Evolutionary conservation across 1,140 invertebrate genomes (phyloP).

Genomic region (Gonioctena quinquepunctata): DNA sequence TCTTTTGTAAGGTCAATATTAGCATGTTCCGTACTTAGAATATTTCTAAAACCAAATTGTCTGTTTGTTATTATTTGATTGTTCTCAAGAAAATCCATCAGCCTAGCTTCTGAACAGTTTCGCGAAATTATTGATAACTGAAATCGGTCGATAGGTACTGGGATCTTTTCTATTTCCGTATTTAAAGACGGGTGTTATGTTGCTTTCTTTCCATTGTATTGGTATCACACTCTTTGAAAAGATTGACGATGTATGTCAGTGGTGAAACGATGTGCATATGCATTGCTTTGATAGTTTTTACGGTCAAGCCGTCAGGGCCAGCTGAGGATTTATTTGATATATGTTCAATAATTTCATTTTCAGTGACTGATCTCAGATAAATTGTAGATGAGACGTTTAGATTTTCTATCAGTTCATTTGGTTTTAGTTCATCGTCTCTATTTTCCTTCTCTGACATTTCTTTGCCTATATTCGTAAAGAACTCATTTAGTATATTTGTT

Average conservation of each 20-base stretch:
- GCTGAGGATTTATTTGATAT: neutral
- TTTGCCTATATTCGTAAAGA: neutral
- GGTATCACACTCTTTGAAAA: neutral
- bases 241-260: too few relatives aligned
- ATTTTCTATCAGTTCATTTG: too few relatives aligned
- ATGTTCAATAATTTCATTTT: neutral
- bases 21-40: neutral
- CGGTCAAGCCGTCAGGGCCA: neutral
- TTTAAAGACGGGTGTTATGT: constrained; percentile 1
- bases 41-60: neutral
- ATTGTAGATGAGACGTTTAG: neutral
- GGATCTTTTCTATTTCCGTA: neutral
- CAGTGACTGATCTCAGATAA: neutral
- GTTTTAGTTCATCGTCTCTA: neutral
- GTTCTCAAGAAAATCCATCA: neutral
- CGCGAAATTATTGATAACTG: neutral
- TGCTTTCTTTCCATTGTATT: neutral
- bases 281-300: too few relatives aligned
- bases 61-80: neutral
- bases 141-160: neutral
- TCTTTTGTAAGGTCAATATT: neutral
- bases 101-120: neutral
- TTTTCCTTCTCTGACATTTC: neutral
- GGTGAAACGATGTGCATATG: too few relatives aligned
- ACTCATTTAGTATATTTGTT: neutral